phyloP scores from a whole-genome alignment of 2,888 invertebrate genomes.

The Athripsodes cinereus region DNA sequence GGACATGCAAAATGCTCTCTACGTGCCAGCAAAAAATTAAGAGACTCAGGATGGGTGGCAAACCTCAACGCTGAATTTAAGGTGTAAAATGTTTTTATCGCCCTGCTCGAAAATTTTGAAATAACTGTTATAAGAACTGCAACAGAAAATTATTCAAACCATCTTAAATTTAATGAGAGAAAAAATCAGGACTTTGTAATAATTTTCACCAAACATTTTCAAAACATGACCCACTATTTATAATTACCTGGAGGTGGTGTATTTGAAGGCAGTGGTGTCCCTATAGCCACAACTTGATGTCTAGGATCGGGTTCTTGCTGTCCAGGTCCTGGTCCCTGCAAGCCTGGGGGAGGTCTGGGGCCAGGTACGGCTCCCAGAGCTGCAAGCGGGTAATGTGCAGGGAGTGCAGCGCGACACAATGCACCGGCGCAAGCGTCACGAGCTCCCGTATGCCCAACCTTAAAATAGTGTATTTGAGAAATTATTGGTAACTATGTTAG shows the following conservation, averaged over 20 bases:
- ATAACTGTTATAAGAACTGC: too few species aligned
- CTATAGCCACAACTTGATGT: constrained; percentile 96
- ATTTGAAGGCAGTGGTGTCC: constrained; percentile 86
- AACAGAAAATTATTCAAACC: too few species aligned
- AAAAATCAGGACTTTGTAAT: not conserved
- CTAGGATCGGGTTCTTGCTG: constrained; percentile 71
- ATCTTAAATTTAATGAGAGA: too few species aligned
- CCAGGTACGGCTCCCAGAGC: constrained; percentile 80
- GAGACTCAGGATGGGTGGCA: too few species aligned
- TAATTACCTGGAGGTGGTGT: constrained; percentile 66
- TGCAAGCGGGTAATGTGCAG: constrained; percentile 90
- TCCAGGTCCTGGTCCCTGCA: constrained; percentile 70
- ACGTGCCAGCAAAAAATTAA: too few species aligned
- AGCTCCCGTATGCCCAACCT: constrained; percentile 53
- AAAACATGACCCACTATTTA: not conserved
- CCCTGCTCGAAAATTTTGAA: too few species aligned
- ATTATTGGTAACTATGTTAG: too few species aligned
- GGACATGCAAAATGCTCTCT: too few species aligned
- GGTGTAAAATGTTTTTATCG: too few species aligned
- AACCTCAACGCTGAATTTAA: too few species aligned
- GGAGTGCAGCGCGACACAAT: constrained; percentile 93
- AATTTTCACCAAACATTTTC: not conserved
- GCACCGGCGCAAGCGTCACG: constrained; percentile 93
- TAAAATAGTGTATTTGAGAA: too few species aligned
- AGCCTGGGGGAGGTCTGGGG: constrained; percentile 78